Evolutionary conservation across 2,888 invertebrate species (phyloP).

Genomic region (Rugalucina vietnamica): DNA sequence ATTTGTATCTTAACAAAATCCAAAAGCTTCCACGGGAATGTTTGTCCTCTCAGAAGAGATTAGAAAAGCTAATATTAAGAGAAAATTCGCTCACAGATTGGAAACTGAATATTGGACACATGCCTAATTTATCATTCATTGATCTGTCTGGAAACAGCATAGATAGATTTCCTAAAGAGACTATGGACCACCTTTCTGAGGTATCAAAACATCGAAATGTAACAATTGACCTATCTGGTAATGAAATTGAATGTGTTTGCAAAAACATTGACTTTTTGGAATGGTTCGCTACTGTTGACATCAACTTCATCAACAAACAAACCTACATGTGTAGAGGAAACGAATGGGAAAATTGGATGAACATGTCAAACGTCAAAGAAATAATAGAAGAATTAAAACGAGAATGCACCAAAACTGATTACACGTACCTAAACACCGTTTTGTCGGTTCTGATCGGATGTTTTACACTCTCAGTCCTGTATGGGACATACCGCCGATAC

Average conservation of each 20-base stretch:
- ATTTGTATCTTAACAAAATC: neutral
- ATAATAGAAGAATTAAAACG: constrained; percentile 9
- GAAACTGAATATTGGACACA: neutral
- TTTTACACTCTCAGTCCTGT: constrained; percentile 28
- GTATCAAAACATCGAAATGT: neutral
- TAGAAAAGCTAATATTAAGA: constrained; percentile 33
- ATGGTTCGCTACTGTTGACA: constrained; percentile 23
- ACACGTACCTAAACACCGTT: neutral
- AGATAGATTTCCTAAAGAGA: neutral
- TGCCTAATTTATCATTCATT: constrained; percentile 25
- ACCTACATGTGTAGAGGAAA: constrained; percentile 15
- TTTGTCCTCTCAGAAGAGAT: neutral
- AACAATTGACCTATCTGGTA: constrained; percentile 29
- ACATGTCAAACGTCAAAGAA: neutral
- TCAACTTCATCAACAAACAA: constrained; percentile 8
- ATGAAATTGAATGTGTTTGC: constrained; percentile 30
- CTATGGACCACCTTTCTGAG: constrained; percentile 5
- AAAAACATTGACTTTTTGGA: constrained; percentile 25
- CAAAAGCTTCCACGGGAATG: neutral
- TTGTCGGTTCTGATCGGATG: constrained; percentile 31
- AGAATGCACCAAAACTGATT: constrained; percentile 17
- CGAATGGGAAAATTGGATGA: neutral
- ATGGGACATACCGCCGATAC: constrained; percentile 41
- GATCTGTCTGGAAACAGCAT: constrained; percentile 32
- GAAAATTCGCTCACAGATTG: constrained; percentile 24